Evolutionary conservation across 2,113 vertebrate genomes (phyloP).

Genomic region (Thomomys bottae): DNA sequence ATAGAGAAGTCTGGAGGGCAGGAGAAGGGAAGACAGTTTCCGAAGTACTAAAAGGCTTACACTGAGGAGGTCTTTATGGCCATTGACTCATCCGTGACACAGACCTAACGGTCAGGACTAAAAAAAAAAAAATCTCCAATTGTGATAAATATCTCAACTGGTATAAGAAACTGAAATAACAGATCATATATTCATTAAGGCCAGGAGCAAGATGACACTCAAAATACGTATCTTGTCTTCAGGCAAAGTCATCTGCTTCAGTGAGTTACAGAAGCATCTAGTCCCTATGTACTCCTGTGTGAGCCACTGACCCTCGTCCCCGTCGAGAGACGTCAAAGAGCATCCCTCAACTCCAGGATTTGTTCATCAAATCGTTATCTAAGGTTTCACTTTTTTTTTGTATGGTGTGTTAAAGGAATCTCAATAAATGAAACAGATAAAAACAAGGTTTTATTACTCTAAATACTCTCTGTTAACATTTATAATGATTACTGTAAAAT

Average conservation of each 20-base stretch:
- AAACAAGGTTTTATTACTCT: not conserved
- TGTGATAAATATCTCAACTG: constrained; percentile 3
- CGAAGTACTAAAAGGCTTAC: constrained; percentile 7
- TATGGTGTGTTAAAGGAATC: not conserved
- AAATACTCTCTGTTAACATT: constrained; percentile 11
- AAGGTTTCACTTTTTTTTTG: constrained; percentile 25
- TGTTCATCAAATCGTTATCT: not conserved
- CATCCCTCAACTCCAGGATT: not conserved
- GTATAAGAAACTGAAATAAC: constrained; percentile 14
- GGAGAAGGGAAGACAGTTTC: not conserved
- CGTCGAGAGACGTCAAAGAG: not conserved
- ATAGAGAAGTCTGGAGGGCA: not conserved
- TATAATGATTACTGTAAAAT: not conserved
- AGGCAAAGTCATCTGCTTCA: not conserved
- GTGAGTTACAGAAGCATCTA: not conserved
- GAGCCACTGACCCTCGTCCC: not conserved
- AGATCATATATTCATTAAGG: not conserved
- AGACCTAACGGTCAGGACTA: not conserved
- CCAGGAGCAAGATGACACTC: not conserved
- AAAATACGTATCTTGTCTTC: not conserved
- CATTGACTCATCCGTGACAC: constrained; percentile 2
- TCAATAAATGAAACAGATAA: constrained; percentile 31
- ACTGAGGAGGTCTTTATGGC: constrained; percentile 30
- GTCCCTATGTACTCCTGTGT: not conserved
- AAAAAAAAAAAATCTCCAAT: not conserved